A percentile compares a stretch with the other conserved stretches of the same genome.
Evolutionary conservation across 2,113 vertebrate species (phyloP).

Genomic region (Mustelus asterias): DNA sequence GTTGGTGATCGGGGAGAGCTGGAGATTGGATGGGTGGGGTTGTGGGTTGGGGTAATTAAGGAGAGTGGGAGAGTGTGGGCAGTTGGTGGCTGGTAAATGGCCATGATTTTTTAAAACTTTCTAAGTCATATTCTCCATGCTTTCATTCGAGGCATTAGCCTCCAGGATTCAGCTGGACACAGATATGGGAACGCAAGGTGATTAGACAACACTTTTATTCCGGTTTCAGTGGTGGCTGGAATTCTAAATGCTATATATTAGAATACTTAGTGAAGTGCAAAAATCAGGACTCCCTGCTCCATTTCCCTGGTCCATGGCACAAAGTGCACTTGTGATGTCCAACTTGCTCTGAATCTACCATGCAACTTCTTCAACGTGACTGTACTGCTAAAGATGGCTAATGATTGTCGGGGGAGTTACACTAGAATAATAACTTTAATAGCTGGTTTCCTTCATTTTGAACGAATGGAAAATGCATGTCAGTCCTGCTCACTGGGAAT

Average conservation of each 20-base stretch:
- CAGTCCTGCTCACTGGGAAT: neutral
- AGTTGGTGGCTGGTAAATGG: neutral
- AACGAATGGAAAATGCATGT: neutral
- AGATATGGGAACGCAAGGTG: no score
- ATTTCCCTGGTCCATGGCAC: no score
- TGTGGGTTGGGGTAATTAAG: no score
- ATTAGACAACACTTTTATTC: neutral
- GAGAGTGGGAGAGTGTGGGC: no score
- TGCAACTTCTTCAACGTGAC: neutral
- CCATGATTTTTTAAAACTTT: neutral
- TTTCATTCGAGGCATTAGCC: neutral
- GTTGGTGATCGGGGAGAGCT: no score
- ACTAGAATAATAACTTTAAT: slow-evolving; percentile 18
- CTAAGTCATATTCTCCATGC: neutral
- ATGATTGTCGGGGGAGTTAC: neutral
- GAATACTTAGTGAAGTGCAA: neutral
- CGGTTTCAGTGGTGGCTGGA: neutral
- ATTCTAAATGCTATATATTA: neutral
- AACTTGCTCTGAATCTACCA: neutral
- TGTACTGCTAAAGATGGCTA: neutral
- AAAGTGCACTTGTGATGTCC: neutral
- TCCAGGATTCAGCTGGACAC: neutral
- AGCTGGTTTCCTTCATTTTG: neutral
- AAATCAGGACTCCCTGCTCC: neutral
- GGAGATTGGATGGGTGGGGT: no score